phyloP scores from a whole-genome alignment of 2,888 invertebrate genomes.

The Melanostoma mellinum region DNA sequence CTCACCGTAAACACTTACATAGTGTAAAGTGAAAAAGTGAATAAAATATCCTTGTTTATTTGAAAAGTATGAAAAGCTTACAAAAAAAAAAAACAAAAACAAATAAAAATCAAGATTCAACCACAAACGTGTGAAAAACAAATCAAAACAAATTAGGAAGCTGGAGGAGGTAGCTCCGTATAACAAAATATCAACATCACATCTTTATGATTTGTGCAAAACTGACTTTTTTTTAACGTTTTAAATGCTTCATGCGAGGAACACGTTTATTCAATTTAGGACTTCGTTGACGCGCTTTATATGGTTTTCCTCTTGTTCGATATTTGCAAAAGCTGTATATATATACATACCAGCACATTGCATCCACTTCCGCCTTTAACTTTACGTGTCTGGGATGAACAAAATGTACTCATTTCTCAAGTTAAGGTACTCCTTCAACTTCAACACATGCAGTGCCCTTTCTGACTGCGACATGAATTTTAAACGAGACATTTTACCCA shows the following conservation, averaged over 20 bases:
- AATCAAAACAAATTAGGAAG: no score
- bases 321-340: not conserved
- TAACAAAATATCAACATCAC: no score
- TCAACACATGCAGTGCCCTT: slow-evolving; percentile 10
- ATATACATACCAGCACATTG: no score
- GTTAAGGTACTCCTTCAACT: slow-evolving; percentile 31
- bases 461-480: slow-evolving; percentile 48
- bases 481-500: slow-evolving; percentile 53
- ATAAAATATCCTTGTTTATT: no score
- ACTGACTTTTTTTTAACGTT: slow-evolving; percentile 42
- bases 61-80: no score
- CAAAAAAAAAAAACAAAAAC: no score
- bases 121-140: no score
- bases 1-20: no score
- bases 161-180: no score
- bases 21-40: no score
- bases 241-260: slow-evolving; percentile 48
- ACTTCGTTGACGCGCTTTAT: slow-evolving; percentile 26
- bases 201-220: not conserved
- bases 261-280: slow-evolving; percentile 42
- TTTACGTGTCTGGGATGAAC: slow-evolving; percentile 29
- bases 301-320: slow-evolving; percentile 28
- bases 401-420: slow-evolving; percentile 9
- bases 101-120: no score
- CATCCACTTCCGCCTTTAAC: slow-evolving; percentile 16